A percentile compares a stretch with the other conserved stretches of the same genome.
phyloP scores from a whole-genome alignment of 2,113 vertebrate species.

The Alethe diademata region DNA sequence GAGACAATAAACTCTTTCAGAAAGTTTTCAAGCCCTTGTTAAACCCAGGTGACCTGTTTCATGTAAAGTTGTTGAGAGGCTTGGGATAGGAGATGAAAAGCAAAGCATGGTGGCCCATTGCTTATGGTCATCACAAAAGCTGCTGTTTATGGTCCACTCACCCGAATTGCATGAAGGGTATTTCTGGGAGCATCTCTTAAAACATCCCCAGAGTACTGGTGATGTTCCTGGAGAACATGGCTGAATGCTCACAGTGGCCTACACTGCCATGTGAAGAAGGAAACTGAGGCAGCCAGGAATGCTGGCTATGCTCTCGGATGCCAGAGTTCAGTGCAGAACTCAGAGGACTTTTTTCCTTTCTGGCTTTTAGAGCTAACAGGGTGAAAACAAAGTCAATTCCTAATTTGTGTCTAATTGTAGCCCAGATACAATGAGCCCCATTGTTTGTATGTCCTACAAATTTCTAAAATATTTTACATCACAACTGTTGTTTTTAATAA shows the following conservation, averaged over 20 bases:
- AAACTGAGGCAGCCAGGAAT: not conserved
- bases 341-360: not conserved
- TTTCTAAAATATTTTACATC: not conserved
- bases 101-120: accelerated
- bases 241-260: not conserved
- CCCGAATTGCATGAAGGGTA: not conserved
- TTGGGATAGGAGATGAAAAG: not conserved
- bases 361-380: not conserved
- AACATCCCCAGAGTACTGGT: not conserved
- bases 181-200: not conserved
- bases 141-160: not conserved
- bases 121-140: not conserved
- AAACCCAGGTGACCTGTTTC: not conserved
- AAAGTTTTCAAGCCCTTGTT: not conserved
- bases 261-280: not conserved
- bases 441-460: not conserved
- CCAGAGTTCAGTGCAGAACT: not conserved
- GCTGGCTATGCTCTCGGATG: not conserved
- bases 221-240: not conserved
- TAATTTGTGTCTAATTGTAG: not conserved
- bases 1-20: not conserved
- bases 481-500: not conserved
- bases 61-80: not conserved
- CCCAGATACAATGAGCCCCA: not conserved
- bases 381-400: not conserved